A percentile compares a stretch with the other conserved stretches of the same genome.
Conservation (phyloP, 2,888 invertebrate species). For the Tridacna crocea region DNA sequence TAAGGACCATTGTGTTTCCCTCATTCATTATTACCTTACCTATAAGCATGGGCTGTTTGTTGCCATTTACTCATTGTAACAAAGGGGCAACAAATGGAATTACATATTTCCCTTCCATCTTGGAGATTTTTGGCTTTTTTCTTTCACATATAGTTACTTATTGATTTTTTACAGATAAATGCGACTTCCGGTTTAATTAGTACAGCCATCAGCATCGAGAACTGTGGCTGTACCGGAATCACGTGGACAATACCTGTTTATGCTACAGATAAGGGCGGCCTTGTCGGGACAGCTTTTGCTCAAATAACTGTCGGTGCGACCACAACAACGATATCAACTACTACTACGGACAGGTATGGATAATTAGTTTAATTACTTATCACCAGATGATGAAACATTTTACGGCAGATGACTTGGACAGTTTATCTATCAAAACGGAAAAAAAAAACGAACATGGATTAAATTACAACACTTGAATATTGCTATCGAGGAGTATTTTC, state of each 20-base stretch:
- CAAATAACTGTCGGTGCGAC: not conserved
- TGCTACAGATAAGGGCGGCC: conserved; percentile 25
- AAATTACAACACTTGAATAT: not conserved
- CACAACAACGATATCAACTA: not conserved
- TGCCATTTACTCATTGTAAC: no score
- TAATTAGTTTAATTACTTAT: not conserved
- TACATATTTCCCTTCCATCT: no score
- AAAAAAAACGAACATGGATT: not conserved
- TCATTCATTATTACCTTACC: no score
- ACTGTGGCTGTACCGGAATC: conserved; percentile 18
- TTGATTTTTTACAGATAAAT: conserved; percentile 11
- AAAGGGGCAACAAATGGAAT: no score
- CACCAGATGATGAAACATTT: not conserved
- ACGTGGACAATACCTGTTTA: conserved; percentile 11
- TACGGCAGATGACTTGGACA: not conserved
- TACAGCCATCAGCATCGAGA: conserved; percentile 11
- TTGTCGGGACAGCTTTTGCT: conserved; percentile 1
- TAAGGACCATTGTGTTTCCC: no score
- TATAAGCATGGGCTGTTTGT: no score
- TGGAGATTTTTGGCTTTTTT: no score
- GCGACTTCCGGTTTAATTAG: conserved; percentile 14
- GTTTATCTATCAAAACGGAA: not conserved
- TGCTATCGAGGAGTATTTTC: not conserved
- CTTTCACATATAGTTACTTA: no score
- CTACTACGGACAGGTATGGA: conserved; percentile 17